Evolutionary conservation across 2,113 vertebrate genomes (phyloP), one percentile per base, ranked within the genome.

Genomic region (Gallinago media): DNA sequence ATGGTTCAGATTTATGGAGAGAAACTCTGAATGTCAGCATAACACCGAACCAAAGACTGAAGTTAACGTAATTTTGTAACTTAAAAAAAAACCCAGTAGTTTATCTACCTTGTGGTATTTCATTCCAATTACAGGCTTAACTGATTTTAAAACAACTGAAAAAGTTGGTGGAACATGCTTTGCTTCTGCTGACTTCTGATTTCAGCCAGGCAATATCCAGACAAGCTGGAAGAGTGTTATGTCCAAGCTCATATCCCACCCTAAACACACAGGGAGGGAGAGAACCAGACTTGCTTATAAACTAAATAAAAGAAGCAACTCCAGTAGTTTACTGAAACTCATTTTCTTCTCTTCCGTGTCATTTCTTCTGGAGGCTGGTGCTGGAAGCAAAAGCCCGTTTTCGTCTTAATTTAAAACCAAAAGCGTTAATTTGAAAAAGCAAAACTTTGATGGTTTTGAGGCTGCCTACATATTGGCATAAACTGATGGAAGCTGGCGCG

Each of bases 401-500:
- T 56, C 5, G 9, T 49, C 49, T 32, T 44, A 23, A 44, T 72
- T 58, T 58, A 32, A 78, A 63, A 8, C 12, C 14, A 3, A 8
- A 65, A 62, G 19, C 19, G 34, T 25, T 32, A 5, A 15, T 63
- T 46, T 34, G 38, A 10, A 47, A 29, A 54, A 61, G 54, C n/a
- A 31, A 47, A 55, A 6, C 9, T 31, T 9, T 16, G 10, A 0
- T 20, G 10, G 47, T 12, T 25, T n/a, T 15, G 62, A 8, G 25
- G 27, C 32, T 78, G 22, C 36, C 50, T 23, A 2, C 1, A 0
- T 13, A 11, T 0, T 36, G 67, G 15, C 18, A 17, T 32, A 11
- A 58, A 32, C 3, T 3, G 49, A 14, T 29, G 31, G 22, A n/a
- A 56, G 15, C 5, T 13, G 49, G 18, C 4, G 1, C 22, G 25